These are phyloP conservation scores for Hoplostethus mediterraneus DNA, from an alignment of 2,797 vertebrate species.

Conservation along the genomic window DNA sequence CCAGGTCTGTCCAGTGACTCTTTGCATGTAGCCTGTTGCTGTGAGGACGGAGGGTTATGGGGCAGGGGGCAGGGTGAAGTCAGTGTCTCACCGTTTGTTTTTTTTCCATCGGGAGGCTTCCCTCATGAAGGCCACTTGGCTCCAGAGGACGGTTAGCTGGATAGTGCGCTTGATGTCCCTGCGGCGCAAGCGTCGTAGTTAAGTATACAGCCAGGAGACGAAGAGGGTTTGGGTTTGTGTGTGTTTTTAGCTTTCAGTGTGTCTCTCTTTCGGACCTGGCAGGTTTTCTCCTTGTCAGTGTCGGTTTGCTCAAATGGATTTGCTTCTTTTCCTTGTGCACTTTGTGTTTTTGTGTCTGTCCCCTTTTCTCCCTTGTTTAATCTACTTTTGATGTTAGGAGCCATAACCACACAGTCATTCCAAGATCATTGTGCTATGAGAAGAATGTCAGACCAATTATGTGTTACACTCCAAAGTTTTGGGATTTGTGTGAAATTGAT, in stretches of 20 bases:
- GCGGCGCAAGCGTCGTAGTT: slow-evolving; percentile 80
- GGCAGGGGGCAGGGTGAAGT: slow-evolving; percentile 6
- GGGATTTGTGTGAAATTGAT: no score
- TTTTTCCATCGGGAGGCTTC: neutral
- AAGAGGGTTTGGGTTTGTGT: neutral
- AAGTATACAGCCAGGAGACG: slow-evolving; percentile 60
- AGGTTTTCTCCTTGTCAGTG: neutral
- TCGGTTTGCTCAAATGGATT: neutral
- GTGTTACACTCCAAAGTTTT: no score
- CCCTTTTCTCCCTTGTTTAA: neutral
- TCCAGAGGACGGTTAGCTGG: slow-evolving; percentile 80
- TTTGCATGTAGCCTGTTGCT: slow-evolving; percentile 8
- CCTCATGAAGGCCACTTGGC: slow-evolving; percentile 75
- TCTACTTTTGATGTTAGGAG: neutral
- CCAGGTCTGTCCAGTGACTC: slow-evolving; percentile 41
- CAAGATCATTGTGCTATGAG: no score
- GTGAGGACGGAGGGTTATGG: slow-evolving; percentile 24
- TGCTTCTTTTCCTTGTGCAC: neutral
- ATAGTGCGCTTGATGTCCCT: slow-evolving; percentile 82
- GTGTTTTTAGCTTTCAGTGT: neutral
- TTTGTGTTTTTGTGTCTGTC: neutral
- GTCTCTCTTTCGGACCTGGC: neutral
- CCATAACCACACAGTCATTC: neutral
- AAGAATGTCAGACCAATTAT: neutral
- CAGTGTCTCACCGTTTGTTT: neutral